These are phyloP conservation scores for Amphipoea lucens DNA, from an alignment of 2,888 invertebrate genomes.

Conservation along the genomic window DNA sequence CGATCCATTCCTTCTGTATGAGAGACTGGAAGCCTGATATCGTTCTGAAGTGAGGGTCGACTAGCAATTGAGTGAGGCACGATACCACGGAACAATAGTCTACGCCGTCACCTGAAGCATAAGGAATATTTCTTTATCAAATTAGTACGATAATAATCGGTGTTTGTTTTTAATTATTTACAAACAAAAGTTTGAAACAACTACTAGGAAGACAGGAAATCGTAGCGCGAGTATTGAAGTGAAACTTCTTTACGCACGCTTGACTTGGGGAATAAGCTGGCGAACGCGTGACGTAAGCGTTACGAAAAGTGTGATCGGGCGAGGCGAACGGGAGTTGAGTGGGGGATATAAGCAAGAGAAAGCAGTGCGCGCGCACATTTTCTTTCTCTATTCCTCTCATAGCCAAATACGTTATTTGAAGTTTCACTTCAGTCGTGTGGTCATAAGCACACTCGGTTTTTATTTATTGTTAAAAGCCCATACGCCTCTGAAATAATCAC, in stretches of 20 bases:
- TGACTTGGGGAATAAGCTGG: too few relatives aligned
- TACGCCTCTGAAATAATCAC: neutral
- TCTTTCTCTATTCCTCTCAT: too few relatives aligned
- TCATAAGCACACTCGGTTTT: too few relatives aligned
- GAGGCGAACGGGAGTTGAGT: too few relatives aligned
- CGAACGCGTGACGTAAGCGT: too few relatives aligned
- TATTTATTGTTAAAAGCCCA: neutral
- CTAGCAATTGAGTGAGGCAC: slow-evolving; percentile 95
- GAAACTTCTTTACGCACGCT: too few relatives aligned
- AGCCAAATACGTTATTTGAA: too few relatives aligned
- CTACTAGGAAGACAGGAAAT: slow-evolving; percentile 16
- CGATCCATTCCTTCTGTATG: slow-evolving; percentile 98
- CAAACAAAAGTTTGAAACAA: neutral
- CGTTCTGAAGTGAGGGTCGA: slow-evolving; percentile 96
- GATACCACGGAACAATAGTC: slow-evolving; percentile 97
- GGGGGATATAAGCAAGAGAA: too few relatives aligned
- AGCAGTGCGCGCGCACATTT: too few relatives aligned
- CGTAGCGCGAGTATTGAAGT: neutral
- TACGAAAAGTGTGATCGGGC: too few relatives aligned
- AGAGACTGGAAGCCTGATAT: slow-evolving; percentile 96
- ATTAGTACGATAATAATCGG: too few relatives aligned
- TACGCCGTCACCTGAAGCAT: slow-evolving; percentile 93
- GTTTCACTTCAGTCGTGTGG: too few relatives aligned
- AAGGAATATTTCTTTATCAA: neutral
- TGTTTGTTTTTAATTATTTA: slow-evolving; percentile 9